Base-by-base conservation (phyloP, 2,797 vertebrate genomes). In the Trachurus trachurus region DNA sequence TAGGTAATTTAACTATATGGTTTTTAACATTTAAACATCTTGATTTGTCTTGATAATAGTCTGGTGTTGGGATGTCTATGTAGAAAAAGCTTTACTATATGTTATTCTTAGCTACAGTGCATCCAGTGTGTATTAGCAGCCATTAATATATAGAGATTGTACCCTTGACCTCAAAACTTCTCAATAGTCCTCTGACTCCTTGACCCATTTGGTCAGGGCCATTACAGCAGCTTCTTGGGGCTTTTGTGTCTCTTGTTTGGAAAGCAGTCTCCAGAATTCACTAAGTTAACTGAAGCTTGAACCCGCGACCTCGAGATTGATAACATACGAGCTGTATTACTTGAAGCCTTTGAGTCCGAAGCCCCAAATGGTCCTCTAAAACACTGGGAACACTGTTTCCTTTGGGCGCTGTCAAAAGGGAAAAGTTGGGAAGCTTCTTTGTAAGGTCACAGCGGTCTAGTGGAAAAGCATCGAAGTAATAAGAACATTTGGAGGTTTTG, bases 271-370 rank as follows among this genome's bases (percentile, higher is more conserved):
- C 47, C 42, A 47, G 22, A 19, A 47, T 45, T 17, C 26, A 31
- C 42, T 17, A 11, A 10, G 61, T 52, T 52, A 21, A 52, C 17
- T 66, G 63, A 39, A 52, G 63, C 63, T 22, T 52, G 12, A 66
- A 39, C 31, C n/a, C 47, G 6, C 49, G 39, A 10, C 47, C 42
- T 39, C 9, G 52, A 52, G 39, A 66, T 66, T 5, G 39, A 66
- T 52, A 66, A 26, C 63, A 52, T 66, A 19, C 37, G 31, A 65
- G 47, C n/a, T 22, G 19, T 6, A 2, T 21, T 52, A 39, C 63
- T 53, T 13, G 9, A 7, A 39, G 47, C 12, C 19, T 10, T 16
- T n/a, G 47, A 66, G 19, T 44, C 26, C 26, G 26, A 26, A 3
- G 6, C 31, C 31, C 31, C 31, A 6, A 6, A 6, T 4, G 31